Evolutionary conservation across 1,140 invertebrate species (phyloP), one percentile per base, ranked within the genome.

Genomic region (Drosophila elegans): DNA sequence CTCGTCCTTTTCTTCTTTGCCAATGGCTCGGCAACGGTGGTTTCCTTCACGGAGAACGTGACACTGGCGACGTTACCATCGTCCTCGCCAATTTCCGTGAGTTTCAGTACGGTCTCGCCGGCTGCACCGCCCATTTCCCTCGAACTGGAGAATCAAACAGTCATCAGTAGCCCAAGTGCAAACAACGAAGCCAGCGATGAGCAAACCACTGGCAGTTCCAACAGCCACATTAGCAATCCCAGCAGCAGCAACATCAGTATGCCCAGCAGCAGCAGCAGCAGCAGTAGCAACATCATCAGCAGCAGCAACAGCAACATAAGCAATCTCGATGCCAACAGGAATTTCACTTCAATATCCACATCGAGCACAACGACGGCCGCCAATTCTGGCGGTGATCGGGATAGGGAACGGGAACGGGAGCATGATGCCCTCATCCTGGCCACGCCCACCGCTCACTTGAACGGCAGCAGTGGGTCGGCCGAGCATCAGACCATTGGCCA

Each of bases 401-500:
- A 32, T 6, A 5, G 29, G 29, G 29, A 32, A 4, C 44, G 5
- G 44, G 9, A 45, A 9, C 42, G 6, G 41, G 41, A 32, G 42
- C 69, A 56, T 60, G 60, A 72, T 46, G 13, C 29, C 3, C 25
- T 48, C 11, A 29, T 42, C 29, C 41, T 67, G 44, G 63, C 48
- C 32, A 64, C 74, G 16, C 42, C 68, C 13, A 41, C 61, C 3
- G 27, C 36, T 1, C 16, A 21, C 13, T 34, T 52, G 13, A 72
- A 78, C 29, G 59, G 42, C 5, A 66, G 60, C 42, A 32, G 48
- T 10, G 4, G 16, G 32, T 29, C 63, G 2, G 67, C 46, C 12
- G 78, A 74, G 27, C 90, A 91, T 12, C 90, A 90, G 46, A 74
- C 84, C 4, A 74, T 91, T 32, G 91, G 91, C 21, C 90, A 90